Evolutionary conservation across 2,113 vertebrate species (phyloP).

Genomic region (Ciconia stormi): DNA sequence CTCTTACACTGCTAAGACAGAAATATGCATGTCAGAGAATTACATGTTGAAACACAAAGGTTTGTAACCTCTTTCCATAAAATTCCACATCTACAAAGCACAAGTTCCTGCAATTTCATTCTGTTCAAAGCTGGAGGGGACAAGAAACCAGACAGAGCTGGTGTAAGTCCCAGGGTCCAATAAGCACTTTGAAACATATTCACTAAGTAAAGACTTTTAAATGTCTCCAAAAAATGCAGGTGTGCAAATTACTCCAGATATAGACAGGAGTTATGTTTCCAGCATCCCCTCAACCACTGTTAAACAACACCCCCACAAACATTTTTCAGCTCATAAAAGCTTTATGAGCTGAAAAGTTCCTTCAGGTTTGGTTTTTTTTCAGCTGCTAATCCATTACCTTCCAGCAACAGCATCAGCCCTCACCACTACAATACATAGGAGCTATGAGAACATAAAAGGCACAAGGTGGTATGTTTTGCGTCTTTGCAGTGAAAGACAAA

Average conservation of each 20-base stretch:
- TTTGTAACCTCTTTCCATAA: slow-evolving; percentile 35
- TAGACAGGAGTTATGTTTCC: slow-evolving; percentile 67
- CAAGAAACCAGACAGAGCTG: slow-evolving; percentile 52
- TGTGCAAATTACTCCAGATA: slow-evolving; percentile 75
- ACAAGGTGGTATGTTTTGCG: neutral
- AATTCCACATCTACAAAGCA: slow-evolving; percentile 40
- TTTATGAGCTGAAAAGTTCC: slow-evolving; percentile 76
- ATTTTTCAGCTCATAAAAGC: slow-evolving; percentile 76
- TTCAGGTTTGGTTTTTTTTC: slow-evolving; percentile 36
- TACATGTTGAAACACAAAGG: slow-evolving; percentile 49
- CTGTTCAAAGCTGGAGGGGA: slow-evolving; percentile 43
- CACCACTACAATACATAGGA: neutral
- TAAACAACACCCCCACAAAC: slow-evolving; percentile 63
- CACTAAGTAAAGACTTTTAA: slow-evolving; percentile 69
- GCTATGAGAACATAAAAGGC: neutral
- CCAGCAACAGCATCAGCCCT: neutral
- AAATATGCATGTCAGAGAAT: slow-evolving; percentile 37
- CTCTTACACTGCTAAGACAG: slow-evolving; percentile 19
- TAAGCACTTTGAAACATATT: slow-evolving; percentile 29
- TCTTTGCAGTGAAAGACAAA: neutral
- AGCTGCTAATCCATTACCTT: slow-evolving; percentile 45
- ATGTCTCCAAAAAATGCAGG: slow-evolving; percentile 71
- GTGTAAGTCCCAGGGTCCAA: slow-evolving; percentile 40
- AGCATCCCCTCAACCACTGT: slow-evolving; percentile 56
- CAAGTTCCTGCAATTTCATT: neutral